Base-by-base conservation (phyloP, 2,888 invertebrate species). In the Boloria euphrosyne region DNA sequence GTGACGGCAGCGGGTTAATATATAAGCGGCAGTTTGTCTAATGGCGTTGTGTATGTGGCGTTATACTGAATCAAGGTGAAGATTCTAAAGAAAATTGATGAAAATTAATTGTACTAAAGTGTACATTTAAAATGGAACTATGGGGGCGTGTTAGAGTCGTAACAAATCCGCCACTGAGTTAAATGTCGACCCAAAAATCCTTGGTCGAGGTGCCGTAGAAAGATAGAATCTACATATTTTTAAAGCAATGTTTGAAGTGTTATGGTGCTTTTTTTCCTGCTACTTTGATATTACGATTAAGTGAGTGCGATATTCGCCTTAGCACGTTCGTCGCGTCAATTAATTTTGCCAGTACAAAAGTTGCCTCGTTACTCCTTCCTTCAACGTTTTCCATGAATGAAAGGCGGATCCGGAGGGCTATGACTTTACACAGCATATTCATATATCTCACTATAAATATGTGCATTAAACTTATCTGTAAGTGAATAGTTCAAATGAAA, bases 311-410 rank as follows among this genome's bases (percentile, higher is more conserved):
- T 52, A 52, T n/a, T 50, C 46, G 67, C 58, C 67, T 65, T 59
- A 55, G 69, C 62, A 46, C 38, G 54, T 62, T 55, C 50, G 50
- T 62, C 51, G 62, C 38, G 49, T 62, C 50, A 59, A 57, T 60
- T 64, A 50, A 57, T 61, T 68, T 66, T 67, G 83, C 83, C 85
- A 90, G 89, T 90, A 88, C 89, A 90, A 89, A 90, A 82, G 79
- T 80, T 76, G 80, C 80, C 73, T 81, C 78, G 62, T 31, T 52
- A 53, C 52, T 66, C 7, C 31, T 38, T 38, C 55, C 43, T 50
- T 53, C 50, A n/a, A 18, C 51, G 54, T 53, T 44, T 59, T 16
- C 49, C 50, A 59, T 38, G 59, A 59, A 49, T 49, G 49, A 49
- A 59, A 14, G 59, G 38, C 50, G 59, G 59, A 59, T 59, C 59